Percentiles rank a stretch among this genome's conserved stretches.
Evolutionary conservation across 2,888 invertebrate species (phyloP).

Genomic region (Nephrocerus scutellatus): DNA sequence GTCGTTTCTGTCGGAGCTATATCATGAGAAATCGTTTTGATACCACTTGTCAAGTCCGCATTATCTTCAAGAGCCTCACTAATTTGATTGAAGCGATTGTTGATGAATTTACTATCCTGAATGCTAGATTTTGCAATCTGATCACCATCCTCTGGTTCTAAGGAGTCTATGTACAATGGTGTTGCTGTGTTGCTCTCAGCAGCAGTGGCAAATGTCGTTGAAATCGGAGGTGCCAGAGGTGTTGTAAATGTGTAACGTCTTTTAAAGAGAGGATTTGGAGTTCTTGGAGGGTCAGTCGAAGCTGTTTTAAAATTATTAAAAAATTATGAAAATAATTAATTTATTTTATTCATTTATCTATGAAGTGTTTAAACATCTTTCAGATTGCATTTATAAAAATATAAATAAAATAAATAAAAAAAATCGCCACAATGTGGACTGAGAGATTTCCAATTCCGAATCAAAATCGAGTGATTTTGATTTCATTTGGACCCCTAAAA

Average conservation of each 20-base stretch:
- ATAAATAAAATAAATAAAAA: constrained; percentile 14
- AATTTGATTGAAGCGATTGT: constrained; percentile 41
- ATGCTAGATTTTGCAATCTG: constrained; percentile 45
- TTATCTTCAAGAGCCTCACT: constrained; percentile 26
- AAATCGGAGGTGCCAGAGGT: constrained; percentile 26
- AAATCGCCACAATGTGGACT: no score
- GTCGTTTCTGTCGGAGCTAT: constrained; percentile 23
- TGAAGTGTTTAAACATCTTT: constrained; percentile 2
- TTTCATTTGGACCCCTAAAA: no score
- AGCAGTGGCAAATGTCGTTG: constrained; percentile 23
- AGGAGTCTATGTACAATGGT: constrained; percentile 15
- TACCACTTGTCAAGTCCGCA: constrained; percentile 22
- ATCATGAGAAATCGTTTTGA: constrained; percentile 28
- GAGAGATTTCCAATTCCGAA: no score
- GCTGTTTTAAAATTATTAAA: constrained; percentile 20
- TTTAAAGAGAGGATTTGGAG: constrained; percentile 47
- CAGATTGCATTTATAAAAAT: constrained; percentile 7
- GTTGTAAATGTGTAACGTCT: constrained; percentile 39
- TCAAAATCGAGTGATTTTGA: constrained; percentile 8
- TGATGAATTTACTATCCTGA: constrained; percentile 35
- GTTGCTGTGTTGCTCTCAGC: constrained; percentile 19
- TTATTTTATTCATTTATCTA: not conserved
- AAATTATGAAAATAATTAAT: not conserved
- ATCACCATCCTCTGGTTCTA: constrained; percentile 32
- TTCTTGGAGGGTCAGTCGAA: constrained; percentile 43